These are phyloP conservation scores for Athetis lepigone DNA, from an alignment of 2,888 invertebrate species.

Conservation along the genomic window DNA sequence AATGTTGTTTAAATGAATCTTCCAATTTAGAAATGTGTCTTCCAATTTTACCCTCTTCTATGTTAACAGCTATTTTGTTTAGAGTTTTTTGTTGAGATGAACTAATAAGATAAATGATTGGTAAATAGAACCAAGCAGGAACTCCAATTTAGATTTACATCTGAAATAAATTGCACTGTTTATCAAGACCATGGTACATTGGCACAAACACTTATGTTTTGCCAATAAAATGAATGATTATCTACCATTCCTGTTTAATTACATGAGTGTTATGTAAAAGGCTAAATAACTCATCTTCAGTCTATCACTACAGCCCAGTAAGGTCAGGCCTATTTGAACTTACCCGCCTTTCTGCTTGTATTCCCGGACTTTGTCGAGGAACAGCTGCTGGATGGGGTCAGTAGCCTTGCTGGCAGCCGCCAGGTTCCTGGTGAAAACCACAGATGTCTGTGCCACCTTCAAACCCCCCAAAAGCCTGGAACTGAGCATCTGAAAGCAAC, in stretches of 20 bases:
- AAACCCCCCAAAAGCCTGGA: slow-evolving; percentile 87
- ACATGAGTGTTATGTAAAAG: not conserved
- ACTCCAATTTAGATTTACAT: not conserved
- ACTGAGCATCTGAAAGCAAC: slow-evolving; percentile 90
- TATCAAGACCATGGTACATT: not conserved
- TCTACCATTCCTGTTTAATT: not conserved
- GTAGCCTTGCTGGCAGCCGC: slow-evolving; percentile 93
- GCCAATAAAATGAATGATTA: not conserved
- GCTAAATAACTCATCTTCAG: not conserved
- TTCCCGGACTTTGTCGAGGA: slow-evolving; percentile 97
- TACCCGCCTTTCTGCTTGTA: slow-evolving; percentile 97
- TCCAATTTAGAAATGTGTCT: no score
- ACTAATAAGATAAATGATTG: not conserved
- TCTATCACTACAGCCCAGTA: not conserved
- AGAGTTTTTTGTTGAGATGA: no score
- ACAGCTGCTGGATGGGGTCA: slow-evolving; percentile 98
- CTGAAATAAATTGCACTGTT: not conserved
- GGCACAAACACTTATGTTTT: not conserved
- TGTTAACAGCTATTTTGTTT: no score
- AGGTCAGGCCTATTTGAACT: slow-evolving; percentile 77
- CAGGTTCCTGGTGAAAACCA: slow-evolving; percentile 92
- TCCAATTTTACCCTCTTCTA: no score
- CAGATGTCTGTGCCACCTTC: slow-evolving; percentile 86
- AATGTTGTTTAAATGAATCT: no score
- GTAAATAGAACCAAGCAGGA: not conserved